phyloP scores from a whole-genome alignment of 2,797 vertebrate species.

The Austrolebias charrua region DNA sequence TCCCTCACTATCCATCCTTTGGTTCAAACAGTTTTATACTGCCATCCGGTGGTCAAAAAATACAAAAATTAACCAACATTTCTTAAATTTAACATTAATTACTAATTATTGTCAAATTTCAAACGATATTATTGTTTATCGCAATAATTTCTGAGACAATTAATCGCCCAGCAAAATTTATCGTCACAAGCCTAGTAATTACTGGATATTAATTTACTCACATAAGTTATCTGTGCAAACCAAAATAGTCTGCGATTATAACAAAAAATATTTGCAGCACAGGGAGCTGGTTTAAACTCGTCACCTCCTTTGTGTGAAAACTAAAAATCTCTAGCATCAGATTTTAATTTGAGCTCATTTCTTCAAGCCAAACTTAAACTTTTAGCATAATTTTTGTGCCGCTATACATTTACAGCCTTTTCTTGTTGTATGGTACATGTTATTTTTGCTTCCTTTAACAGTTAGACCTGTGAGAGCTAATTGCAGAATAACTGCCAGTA shows the following conservation, averaged over 20 bases:
- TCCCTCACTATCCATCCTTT: no score
- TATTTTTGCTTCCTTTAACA: slow-evolving; percentile 47
- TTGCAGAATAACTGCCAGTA: slow-evolving; percentile 28
- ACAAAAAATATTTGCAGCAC: neutral
- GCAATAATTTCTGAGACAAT: no score
- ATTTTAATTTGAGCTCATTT: slow-evolving; percentile 11
- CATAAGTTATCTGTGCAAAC: neutral
- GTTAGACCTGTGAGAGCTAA: neutral
- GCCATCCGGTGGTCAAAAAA: no score
- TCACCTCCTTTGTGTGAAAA: slow-evolving; percentile 28
- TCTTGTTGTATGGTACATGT: slow-evolving; percentile 16
- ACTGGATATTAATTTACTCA: neutral
- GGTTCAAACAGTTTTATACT: no score
- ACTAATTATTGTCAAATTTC: no score
- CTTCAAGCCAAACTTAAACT: neutral
- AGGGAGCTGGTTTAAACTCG: slow-evolving; percentile 6
- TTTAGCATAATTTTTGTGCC: no score
- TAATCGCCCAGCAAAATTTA: no score
- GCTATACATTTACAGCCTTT: slow-evolving; percentile 6
- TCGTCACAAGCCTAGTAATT: neutral
- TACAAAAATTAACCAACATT: no score
- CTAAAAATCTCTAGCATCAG: slow-evolving; percentile 4
- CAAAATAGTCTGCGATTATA: slow-evolving; percentile 5
- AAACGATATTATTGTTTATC: no score
- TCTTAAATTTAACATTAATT: no score